Conservation (phyloP, 1,140 invertebrate species). For the Drosophila sucinea region DNA sequence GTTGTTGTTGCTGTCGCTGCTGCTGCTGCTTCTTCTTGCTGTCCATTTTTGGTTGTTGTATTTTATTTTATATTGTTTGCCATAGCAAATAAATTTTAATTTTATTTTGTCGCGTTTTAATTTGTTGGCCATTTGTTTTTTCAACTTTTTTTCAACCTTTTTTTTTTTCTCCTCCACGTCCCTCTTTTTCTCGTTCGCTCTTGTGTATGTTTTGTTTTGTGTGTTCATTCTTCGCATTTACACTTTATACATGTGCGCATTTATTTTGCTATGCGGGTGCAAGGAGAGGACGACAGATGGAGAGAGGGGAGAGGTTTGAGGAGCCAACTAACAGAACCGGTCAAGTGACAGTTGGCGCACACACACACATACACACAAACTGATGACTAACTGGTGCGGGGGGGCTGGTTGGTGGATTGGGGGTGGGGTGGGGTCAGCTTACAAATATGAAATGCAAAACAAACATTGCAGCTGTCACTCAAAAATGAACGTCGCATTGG, state of each 20-base stretch:
- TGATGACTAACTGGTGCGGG: background rate
- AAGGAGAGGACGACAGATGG: background rate
- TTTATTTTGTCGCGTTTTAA: conserved; percentile 79
- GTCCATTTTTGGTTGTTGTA: conserved; percentile 27
- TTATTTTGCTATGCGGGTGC: conserved; percentile 68
- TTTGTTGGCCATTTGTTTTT: conserved; percentile 72
- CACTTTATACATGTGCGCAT: conserved; percentile 68
- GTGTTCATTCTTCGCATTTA: conserved; percentile 70
- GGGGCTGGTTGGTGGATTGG: background rate
- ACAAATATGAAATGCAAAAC: conserved; percentile 81
- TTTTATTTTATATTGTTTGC: conserved; percentile 41
- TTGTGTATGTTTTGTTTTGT: conserved; percentile 16
- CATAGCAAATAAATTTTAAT: conserved; percentile 78
- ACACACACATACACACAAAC: conserved; percentile 33
- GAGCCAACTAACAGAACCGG: conserved; percentile 53
- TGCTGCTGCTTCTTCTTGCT: conserved; percentile 38
- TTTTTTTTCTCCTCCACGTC: conserved; percentile 12
- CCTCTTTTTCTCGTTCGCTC: conserved; percentile 32
- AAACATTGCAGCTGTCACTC: conserved; percentile 81
- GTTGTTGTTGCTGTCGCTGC: conserved; percentile 27
- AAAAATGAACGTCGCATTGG: conserved; percentile 74
- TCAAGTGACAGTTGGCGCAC: conserved; percentile 75
- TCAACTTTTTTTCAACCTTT: conserved; percentile 1
- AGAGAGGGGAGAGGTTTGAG: background rate
- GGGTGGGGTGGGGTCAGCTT: conserved; percentile 29